Conservation (phyloP, 2,888 invertebrate species). For the Agrochola lychnidis region DNA sequence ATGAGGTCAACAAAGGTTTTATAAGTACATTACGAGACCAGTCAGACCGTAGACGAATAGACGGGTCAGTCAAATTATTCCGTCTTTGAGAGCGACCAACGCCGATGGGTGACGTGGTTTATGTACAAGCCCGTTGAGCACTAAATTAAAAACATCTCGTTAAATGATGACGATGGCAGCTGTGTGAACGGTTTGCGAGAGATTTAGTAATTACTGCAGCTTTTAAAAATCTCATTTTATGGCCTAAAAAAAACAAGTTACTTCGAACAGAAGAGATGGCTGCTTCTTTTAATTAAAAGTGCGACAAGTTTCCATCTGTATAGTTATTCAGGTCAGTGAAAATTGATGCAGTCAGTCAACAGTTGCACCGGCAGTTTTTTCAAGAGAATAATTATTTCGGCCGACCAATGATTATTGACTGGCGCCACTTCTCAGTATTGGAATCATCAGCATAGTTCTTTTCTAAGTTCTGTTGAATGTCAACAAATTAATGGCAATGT, state of each 20-base stretch:
- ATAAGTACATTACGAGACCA: slow-evolving; percentile 7
- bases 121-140: slow-evolving; percentile 17
- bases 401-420: slow-evolving; percentile 1
- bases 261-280: neutral
- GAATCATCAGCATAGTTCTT: neutral
- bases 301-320: neutral
- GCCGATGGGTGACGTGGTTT: slow-evolving; percentile 4
- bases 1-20: slow-evolving; percentile 24
- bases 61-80: slow-evolving; percentile 31
- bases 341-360: slow-evolving; percentile 23
- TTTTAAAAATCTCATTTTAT: neutral
- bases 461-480: slow-evolving; percentile 6
- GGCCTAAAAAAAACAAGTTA: neutral
- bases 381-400: neutral
- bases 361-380: neutral
- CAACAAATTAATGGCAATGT: neutral
- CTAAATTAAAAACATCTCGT: slow-evolving; percentile 50
- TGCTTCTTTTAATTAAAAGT: slow-evolving; percentile 33
- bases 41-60: neutral
- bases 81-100: slow-evolving; percentile 26
- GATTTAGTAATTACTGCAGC: neutral
- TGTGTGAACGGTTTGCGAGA: neutral
- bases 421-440: neutral
- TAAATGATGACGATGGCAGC: slow-evolving; percentile 22
- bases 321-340: slow-evolving; percentile 22